Conservation (phyloP, 2,797 vertebrate species). For the Argyrosomus regius region DNA sequence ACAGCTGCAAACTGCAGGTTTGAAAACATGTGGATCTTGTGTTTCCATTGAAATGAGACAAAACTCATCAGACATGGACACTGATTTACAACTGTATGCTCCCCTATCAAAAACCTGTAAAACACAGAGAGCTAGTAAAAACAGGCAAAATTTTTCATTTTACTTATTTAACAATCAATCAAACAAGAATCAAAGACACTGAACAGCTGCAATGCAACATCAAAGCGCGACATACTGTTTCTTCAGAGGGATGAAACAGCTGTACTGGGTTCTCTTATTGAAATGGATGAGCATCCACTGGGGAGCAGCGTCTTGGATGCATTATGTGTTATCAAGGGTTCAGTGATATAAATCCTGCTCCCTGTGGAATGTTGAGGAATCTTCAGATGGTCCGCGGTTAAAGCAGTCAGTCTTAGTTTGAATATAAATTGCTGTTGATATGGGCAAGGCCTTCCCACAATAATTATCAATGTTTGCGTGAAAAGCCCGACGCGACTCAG, state of each 20-base stretch:
- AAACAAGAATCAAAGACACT: constrained; percentile 15
- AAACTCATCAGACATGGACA: constrained; percentile 3
- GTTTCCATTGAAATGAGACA: neutral
- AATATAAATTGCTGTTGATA: constrained; percentile 41
- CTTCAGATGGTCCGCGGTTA: constrained; percentile 17
- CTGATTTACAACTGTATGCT: neutral
- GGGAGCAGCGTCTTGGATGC: constrained; percentile 9
- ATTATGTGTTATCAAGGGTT: constrained; percentile 15
- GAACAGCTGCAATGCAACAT: constrained; percentile 45
- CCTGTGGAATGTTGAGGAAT: constrained; percentile 32
- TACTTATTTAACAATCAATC: neutral
- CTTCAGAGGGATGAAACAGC: constrained; percentile 18
- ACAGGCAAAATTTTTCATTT: neutral
- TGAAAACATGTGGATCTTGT: neutral
- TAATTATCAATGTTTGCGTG: constrained; percentile 53
- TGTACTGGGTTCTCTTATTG: constrained; percentile 17
- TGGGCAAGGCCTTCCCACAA: constrained; percentile 40
- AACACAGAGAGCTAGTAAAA: constrained; percentile 26
- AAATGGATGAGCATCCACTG: neutral
- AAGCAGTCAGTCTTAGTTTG: constrained; percentile 8
- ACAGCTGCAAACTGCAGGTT: neutral
- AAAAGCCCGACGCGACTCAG: constrained; percentile 33
- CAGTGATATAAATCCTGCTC: constrained; percentile 26
- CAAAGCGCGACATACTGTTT: constrained; percentile 18
- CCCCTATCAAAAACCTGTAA: constrained; percentile 7